Evolutionary conservation across 2,797 vertebrate species (phyloP), one percentile per base, ranked within the genome.

Genomic region (Chelmon rostratus): DNA sequence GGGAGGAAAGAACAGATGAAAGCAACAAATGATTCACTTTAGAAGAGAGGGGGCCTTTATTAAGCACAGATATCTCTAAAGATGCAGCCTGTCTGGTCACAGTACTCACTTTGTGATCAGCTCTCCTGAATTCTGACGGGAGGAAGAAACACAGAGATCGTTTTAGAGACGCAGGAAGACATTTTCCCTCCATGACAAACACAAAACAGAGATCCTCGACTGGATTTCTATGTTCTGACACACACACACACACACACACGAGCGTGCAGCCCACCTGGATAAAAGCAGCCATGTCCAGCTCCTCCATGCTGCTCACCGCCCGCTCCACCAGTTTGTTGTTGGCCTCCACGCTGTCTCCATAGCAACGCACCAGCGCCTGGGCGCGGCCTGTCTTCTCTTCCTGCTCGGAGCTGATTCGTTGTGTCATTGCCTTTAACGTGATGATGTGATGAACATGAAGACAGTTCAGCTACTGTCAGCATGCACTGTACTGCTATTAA

Each of bases 201-300:
- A n/a, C n/a, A n/a, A n/a, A n/a, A n/a, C n/a, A n/a, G n/a, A n/a
- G n/a, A n/a, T n/a, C n/a, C n/a, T n/a, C n/a, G n/a, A n/a, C n/a
- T n/a, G n/a, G n/a, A n/a, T n/a, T n/a, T n/a, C n/a, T n/a, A n/a
- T n/a, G n/a, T n/a, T n/a, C n/a, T n/a, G n/a, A n/a, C n/a, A n/a
- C 28, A 28, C 2, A 28, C n/a, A n/a, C n/a, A 28, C 28, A 28
- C 28, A 28, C 28, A 28, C 28, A 28, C 2, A 28, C 28, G 28
- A 28, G 28, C 61, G n/a, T n/a, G n/a, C n/a, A n/a, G n/a, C n/a
- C n/a, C n/a, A 96, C 96, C 95, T 96, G 92, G 59, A 96, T 85
- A 44, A 97, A 96, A 3, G 77, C 89, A 1, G 92, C 92, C 92
- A 93, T 93, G 83, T 96, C 93, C 0, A 87, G 76, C 61, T 96